Base-by-base conservation (phyloP, 2,888 invertebrate genomes). In the Lycocerus yunnanus region DNA sequence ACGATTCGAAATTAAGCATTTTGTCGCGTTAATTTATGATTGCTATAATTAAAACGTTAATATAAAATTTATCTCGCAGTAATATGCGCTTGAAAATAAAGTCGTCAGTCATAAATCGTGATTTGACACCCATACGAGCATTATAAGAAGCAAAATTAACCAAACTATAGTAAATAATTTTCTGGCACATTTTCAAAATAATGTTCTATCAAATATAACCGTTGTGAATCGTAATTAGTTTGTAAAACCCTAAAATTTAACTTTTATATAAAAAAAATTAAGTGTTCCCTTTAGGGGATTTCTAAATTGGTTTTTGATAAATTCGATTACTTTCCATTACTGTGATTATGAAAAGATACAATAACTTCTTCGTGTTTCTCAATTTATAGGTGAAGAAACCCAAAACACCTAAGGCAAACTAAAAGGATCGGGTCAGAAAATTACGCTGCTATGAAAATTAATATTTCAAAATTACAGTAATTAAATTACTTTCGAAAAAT, bases 81-180 rank as follows among this genome's bases (percentile, higher is more conserved):
- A 63, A 70, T n/a, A n/a, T 65, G 20, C 58, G 69, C 58, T 58
- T 20, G 59, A 61, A 70, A 70, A 70, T 70, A 63, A 69, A 61
- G 69, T 43, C 63, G 63, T 65, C 61, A 65, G 20, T 65, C 58
- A 70, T 63, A 63, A 58, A 63, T 70, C 27, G 60, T 43, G 1
- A 66, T 73, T 73, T 73, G 73, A 73, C 59, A 69, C 14, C 20
- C 14, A 15, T 73, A 69, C 73, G 66, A 73, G 68, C 66, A 69
- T 69, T 65, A 58, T 24, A 69, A 63, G 73, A 20, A 66, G 18
- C 14, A 69, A 73, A 69, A 68, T 71, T 65, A 74, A 66, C 70
- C 63, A 70, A 67, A 60, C 18, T 63, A 20, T 16, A 63, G 20
- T 16, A 71, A 71, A 67, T 61, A 63, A 68, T 58, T 63, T 71